These are phyloP conservation scores for Aproaerema taeniolella DNA, from an alignment of 2,888 invertebrate species.

Conservation along the genomic window DNA sequence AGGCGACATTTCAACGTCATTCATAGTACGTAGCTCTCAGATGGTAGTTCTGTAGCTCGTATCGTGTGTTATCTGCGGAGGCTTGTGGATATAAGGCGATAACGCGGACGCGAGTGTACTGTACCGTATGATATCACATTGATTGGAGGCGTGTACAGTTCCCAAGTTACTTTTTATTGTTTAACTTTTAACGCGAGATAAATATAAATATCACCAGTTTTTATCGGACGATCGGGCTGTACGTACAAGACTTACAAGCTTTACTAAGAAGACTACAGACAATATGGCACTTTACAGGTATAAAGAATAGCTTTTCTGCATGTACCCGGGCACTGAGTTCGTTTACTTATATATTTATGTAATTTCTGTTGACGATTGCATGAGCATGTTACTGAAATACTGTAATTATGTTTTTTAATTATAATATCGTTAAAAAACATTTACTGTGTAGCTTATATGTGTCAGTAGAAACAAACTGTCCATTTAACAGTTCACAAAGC, in stretches of 20 bases:
- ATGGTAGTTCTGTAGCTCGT: slow-evolving; percentile 70
- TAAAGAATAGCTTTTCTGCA: not conserved
- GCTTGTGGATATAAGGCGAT: slow-evolving; percentile 70
- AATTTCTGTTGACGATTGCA: too few relatives aligned
- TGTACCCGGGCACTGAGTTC: too few relatives aligned
- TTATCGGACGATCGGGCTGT: not conserved
- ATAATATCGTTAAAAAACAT: too few relatives aligned
- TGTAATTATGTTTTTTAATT: too few relatives aligned
- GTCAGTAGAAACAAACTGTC: too few relatives aligned
- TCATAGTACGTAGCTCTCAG: slow-evolving; percentile 78
- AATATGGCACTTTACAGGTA: not conserved
- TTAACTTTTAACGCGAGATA: slow-evolving; percentile 1
- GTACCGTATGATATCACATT: slow-evolving; percentile 62
- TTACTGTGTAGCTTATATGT: too few relatives aligned
- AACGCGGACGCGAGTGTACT: slow-evolving; percentile 48
- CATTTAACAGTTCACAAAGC: too few relatives aligned
- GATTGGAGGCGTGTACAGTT: slow-evolving; percentile 61
- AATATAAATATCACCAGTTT: not conserved
- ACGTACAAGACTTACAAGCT: slow-evolving; percentile 32
- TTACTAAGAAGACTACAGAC: slow-evolving; percentile 19
- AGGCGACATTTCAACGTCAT: slow-evolving; percentile 59
- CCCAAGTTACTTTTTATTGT: slow-evolving; percentile 35
- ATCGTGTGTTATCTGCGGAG: slow-evolving; percentile 52
- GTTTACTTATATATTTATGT: too few relatives aligned
- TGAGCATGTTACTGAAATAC: too few relatives aligned